Base-by-base conservation (phyloP, 2,113 vertebrate genomes). In the Paradoxurus hermaphroditus region DNA sequence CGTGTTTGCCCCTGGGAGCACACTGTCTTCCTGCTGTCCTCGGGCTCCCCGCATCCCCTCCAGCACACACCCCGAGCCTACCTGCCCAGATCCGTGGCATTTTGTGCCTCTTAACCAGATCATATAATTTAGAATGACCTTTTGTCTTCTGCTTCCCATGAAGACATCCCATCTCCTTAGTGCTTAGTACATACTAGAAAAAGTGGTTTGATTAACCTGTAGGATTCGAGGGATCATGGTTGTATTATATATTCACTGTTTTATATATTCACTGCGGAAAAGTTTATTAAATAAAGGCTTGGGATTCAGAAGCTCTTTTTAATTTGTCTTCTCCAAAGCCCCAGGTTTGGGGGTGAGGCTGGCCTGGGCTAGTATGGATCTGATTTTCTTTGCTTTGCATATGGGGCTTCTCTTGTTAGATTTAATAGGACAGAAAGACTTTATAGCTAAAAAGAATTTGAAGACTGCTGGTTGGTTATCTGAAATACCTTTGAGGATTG, bases 221-320 rank as follows among this genome's bases (percentile, higher is more conserved):
- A 67, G 73, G 46, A 21, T 59, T 91, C 25, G 39, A 34, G 56
- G 44, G 59, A 82, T 82, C 19, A 7, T 83, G 36, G 7, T 39
- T 67, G 11, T 86, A 56, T 91, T 31, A 34, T 56, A 2, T 44
- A 41, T 29, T 85, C 21, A 46, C 75, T 75, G 31, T 90, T 86
- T 27, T 59, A 25, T 59, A 87, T n/a, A n/a, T n/a, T n/a, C n/a
- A 91, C 49, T 81, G 34, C 36, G 41, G 19, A 91, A 95, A 79
- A 82, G 41, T 68, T 51, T 41, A n/a, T 27, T n/a, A n/a, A n/a
- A 23, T 75, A 27, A 39, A 41, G n/a, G 51, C 63, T 93, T 79
- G 44, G 81, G 79, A n/a, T 79, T 91, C 79, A 93, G 68, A 73
- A 89, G 75, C 49, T 75, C 34, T 90, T 88, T 95, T 65, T 86